phyloP scores from a whole-genome alignment of 2,888 invertebrate species.

The Latrodectus elegans region DNA sequence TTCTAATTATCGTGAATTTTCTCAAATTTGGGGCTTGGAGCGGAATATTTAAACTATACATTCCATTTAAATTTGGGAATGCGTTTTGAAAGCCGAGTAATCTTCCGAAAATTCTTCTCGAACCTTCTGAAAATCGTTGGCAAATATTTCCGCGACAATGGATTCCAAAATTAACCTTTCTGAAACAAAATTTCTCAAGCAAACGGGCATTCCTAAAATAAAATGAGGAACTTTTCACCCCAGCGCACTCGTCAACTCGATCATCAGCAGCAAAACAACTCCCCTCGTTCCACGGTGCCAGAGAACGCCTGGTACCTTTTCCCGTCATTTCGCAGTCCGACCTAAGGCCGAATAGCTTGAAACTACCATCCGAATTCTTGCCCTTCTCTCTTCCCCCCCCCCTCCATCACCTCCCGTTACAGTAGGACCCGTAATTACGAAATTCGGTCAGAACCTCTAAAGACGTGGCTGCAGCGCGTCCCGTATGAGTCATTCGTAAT shows the following conservation, averaged over 20 bases:
- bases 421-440: constrained; percentile 40
- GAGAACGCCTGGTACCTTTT: constrained; percentile 8
- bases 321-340: constrained; percentile 32
- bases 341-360: constrained; percentile 20
- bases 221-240: constrained; percentile 13
- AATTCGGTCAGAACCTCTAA: constrained; percentile 18
- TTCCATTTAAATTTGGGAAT: too few species aligned
- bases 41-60: too few species aligned
- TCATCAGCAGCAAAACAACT: constrained; percentile 33
- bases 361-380: constrained; percentile 13
- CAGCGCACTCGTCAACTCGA: neutral
- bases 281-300: constrained; percentile 7
- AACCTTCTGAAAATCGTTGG: constrained; percentile 10
- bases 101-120: constrained; percentile 8
- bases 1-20: too few species aligned
- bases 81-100: neutral
- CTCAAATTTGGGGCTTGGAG: too few species aligned
- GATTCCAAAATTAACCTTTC: constrained; percentile 39
- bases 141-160: constrained; percentile 20
- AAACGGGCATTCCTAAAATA: constrained; percentile 30
- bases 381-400: neutral
- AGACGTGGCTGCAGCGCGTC: neutral
- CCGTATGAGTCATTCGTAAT: constrained; percentile 54
- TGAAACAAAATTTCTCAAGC: neutral
- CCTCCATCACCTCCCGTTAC: constrained; percentile 4